A percentile compares a stretch with the other conserved stretches of the same genome.
Evolutionary conservation across 2,888 invertebrate species (phyloP).

Genomic region (Orthosia gothica): DNA sequence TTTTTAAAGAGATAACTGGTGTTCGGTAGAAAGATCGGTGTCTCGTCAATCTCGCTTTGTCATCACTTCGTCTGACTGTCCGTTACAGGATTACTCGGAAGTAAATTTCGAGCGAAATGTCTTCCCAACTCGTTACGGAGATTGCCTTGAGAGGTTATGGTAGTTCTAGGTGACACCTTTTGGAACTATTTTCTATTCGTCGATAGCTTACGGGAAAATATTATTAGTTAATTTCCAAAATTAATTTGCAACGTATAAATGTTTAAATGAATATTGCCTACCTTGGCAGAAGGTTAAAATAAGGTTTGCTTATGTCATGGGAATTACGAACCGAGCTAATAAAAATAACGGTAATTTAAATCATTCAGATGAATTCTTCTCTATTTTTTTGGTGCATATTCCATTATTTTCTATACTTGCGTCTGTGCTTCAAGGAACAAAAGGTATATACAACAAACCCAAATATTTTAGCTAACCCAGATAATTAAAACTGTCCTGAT

Average conservation of each 20-base stretch:
- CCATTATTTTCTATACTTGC: not conserved
- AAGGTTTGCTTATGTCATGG: too few species aligned
- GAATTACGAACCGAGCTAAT: too few species aligned
- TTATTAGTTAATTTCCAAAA: not conserved
- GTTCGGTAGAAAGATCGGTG: slow-evolving; percentile 31
- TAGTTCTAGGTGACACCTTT: slow-evolving; percentile 8
- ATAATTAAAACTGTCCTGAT: slow-evolving; percentile 12
- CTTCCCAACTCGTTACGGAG: slow-evolving; percentile 33
- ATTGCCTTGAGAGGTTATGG: not conserved
- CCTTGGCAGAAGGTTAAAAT: too few species aligned
- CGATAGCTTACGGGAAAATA: not conserved
- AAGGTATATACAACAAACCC: not conserved
- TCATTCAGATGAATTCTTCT: too few species aligned
- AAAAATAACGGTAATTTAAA: too few species aligned
- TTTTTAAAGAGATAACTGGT: slow-evolving; percentile 53
- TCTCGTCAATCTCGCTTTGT: slow-evolving; percentile 65
- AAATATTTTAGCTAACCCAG: not conserved
- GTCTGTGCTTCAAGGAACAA: not conserved
- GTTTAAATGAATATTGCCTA: too few species aligned
- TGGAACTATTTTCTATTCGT: slow-evolving; percentile 5
- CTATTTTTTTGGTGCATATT: too few species aligned
- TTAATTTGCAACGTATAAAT: not conserved
- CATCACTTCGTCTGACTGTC: slow-evolving; percentile 53
- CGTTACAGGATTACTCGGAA: slow-evolving; percentile 45
- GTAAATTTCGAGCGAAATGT: slow-evolving; percentile 35